Evolutionary conservation across 2,888 invertebrate genomes (phyloP).

Genomic region (Sphaeridia pumilis): DNA sequence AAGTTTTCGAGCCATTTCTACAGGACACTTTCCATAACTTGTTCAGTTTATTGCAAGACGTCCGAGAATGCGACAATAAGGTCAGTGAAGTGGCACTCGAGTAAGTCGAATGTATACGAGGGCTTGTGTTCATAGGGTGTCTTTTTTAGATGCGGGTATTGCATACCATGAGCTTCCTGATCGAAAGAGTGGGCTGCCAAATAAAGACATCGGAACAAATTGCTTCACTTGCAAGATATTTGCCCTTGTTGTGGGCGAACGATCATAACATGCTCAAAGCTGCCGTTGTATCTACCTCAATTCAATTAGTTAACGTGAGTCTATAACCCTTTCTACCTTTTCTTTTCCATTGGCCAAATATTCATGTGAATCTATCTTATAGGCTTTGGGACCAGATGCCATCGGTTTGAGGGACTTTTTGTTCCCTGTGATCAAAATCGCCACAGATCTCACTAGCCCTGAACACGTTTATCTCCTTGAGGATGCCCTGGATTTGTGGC

Average conservation of each 20-base stretch:
- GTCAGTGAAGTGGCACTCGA: no score
- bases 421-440: slow-evolving; percentile 54
- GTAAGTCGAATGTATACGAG: no score
- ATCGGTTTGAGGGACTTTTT: slow-evolving; percentile 45
- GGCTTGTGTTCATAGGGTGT: no score
- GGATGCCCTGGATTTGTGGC: slow-evolving; percentile 84
- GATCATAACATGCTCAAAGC: slow-evolving; percentile 82
- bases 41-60: slow-evolving; percentile 72
- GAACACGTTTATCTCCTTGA: slow-evolving; percentile 77
- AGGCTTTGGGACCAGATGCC: slow-evolving; percentile 46
- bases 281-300: slow-evolving; percentile 75
- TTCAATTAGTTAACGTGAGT: slow-evolving; percentile 65
- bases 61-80: slow-evolving; percentile 84
- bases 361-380: slow-evolving; percentile 15
- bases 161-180: slow-evolving; percentile 75
- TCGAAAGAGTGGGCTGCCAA: slow-evolving; percentile 68
- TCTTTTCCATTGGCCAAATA: slow-evolving; percentile 2
- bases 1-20: slow-evolving; percentile 73
- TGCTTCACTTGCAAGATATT: slow-evolving; percentile 61
- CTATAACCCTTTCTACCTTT: neutral
- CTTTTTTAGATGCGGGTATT: slow-evolving; percentile 68
- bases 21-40: slow-evolving; percentile 65
- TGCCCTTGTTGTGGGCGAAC: slow-evolving; percentile 76
- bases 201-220: slow-evolving; percentile 53
- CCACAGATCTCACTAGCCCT: slow-evolving; percentile 63